These are phyloP conservation scores for Caenorhabditis panamensis DNA, from an alignment of 2,888 invertebrate species.

Conservation along the genomic window DNA sequence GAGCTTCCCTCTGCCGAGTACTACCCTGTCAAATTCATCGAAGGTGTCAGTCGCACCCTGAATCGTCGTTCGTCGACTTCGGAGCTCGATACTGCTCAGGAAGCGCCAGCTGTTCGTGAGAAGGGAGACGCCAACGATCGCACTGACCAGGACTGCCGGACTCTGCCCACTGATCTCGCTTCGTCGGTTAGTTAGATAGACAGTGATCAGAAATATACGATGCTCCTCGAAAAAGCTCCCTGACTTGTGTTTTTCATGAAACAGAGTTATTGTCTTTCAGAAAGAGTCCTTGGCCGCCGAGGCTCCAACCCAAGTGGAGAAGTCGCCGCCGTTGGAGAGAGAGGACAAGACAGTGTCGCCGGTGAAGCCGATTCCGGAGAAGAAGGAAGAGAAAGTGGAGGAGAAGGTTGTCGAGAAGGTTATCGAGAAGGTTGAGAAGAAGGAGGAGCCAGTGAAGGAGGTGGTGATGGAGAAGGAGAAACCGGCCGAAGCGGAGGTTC, in stretches of 20 bases:
- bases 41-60: slow-evolving; percentile 16
- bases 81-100: slow-evolving; percentile 54
- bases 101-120: slow-evolving; percentile 46
- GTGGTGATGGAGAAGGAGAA: slow-evolving; percentile 15
- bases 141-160: slow-evolving; percentile 50
- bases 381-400: slow-evolving; percentile 11
- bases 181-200: slow-evolving; percentile 8
- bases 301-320: slow-evolving; percentile 24
- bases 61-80: slow-evolving; percentile 11
- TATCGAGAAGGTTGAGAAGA: slow-evolving; percentile 10
- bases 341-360: neutral
- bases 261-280: too few species aligned
- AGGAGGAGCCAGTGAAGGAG: slow-evolving; percentile 8
- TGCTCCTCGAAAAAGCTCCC: too few species aligned
- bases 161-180: slow-evolving; percentile 6
- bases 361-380: slow-evolving; percentile 11
- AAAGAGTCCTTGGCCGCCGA: slow-evolving; percentile 27
- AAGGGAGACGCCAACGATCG: slow-evolving; percentile 49
- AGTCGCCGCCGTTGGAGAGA: neutral
- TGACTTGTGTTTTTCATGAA: too few species aligned
- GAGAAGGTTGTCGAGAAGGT: neutral
- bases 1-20: slow-evolving; percentile 52
- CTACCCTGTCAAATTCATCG: slow-evolving; percentile 30
- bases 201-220: too few species aligned
- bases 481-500: neutral